Percentiles rank a stretch among this genome's conserved stretches.
Conservation (phyloP, 1,140 invertebrate genomes). For the Scylla paramamosain region DNA sequence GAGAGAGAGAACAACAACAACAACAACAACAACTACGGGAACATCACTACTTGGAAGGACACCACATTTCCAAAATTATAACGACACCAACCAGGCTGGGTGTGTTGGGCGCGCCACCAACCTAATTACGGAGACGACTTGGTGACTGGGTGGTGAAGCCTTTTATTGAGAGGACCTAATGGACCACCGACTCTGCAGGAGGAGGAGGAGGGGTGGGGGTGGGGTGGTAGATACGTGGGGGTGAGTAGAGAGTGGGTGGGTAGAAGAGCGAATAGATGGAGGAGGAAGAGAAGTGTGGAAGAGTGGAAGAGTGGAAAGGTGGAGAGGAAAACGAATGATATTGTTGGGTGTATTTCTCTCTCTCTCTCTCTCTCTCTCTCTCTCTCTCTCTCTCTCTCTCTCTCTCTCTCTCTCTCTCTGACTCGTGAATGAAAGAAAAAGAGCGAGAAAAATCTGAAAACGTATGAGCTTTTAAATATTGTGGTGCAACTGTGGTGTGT, state of each 20-base stretch:
- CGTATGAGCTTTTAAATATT: no score
- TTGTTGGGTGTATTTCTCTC: no score
- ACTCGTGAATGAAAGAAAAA: no score
- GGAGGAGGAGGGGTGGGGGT: not conserved
- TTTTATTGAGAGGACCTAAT: not conserved
- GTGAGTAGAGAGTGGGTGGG: not conserved
- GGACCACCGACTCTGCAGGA: not conserved
- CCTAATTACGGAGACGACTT: not conserved
- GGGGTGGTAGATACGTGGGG: not conserved
- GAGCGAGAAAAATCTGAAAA: no score
- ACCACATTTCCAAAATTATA: no score
- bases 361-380: no score
- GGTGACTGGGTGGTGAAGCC: not conserved
- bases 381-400: no score
- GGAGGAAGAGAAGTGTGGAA: not conserved
- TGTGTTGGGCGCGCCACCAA: not conserved
- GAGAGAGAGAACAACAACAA: not conserved
- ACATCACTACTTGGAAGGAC: no score
- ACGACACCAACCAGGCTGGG: no score
- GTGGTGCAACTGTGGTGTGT: no score
- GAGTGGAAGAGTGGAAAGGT: not conserved
- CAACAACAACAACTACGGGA: no score
- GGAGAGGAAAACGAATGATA: not conserved
- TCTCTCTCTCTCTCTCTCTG: no score
- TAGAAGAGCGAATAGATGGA: not conserved